Conservation (phyloP, 2,113 vertebrate genomes). For the Hippoglossus stenolepis region DNA sequence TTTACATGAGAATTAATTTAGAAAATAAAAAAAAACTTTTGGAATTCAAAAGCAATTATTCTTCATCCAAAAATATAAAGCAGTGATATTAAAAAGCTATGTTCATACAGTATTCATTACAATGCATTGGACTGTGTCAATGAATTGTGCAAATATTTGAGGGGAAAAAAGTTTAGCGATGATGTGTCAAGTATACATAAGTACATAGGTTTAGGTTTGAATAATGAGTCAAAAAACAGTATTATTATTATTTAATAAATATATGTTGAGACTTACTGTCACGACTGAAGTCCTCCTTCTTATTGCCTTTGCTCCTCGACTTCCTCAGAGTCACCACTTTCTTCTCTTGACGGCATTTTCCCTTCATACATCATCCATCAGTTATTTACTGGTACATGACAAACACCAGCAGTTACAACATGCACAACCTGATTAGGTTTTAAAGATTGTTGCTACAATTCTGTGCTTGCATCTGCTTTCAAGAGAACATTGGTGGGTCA, state of each 20-base stretch:
- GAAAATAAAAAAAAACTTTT: background rate
- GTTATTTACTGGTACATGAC: background rate
- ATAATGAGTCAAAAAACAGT: background rate
- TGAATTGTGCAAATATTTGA: too few species aligned
- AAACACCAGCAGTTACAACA: background rate
- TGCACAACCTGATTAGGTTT: too few species aligned
- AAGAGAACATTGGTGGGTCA: background rate
- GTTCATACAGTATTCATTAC: too few species aligned
- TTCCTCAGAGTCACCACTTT: conserved; percentile 61
- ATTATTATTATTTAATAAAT: background rate
- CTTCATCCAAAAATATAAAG: too few species aligned
- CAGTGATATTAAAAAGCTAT: background rate
- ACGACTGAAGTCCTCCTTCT: conserved; percentile 8
- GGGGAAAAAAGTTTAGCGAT: too few species aligned
- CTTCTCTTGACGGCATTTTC: background rate
- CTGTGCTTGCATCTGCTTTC: background rate
- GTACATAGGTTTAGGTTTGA: too few species aligned
- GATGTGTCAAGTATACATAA: too few species aligned
- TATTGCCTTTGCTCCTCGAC: conserved; percentile 13
- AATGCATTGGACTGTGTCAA: too few species aligned
- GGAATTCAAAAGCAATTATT: background rate
- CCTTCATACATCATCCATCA: conserved; percentile 4
- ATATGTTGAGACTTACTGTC: background rate
- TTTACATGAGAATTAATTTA: conserved; percentile 13
- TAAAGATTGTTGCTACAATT: background rate